Evolutionary conservation across 53 echinoderm and acorn worm genomes (phyloP).

Genomic region (Arbacia lixula): DNA sequence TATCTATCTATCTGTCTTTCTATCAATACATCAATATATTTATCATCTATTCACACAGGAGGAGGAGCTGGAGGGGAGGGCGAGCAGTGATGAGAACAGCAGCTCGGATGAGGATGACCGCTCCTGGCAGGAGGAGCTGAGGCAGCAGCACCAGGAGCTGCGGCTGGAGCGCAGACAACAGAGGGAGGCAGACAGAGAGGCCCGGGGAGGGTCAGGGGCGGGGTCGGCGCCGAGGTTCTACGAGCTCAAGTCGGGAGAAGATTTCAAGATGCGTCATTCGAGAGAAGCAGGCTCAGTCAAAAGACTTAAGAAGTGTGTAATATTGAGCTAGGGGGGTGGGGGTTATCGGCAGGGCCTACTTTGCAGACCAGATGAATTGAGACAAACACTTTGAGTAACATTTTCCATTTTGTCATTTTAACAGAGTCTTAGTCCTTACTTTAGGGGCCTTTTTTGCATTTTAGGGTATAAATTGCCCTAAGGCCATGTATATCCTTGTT

Average conservation of each 20-base stretch:
- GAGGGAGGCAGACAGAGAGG: constrained; percentile 30
- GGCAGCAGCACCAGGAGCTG: constrained; percentile 63
- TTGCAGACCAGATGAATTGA: too few species aligned
- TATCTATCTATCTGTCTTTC: too few species aligned
- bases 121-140: constrained; percentile 82
- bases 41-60: constrained; percentile 3
- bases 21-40: too few species aligned
- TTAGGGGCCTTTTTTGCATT: too few species aligned
- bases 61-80: constrained; percentile 81
- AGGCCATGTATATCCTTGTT: too few species aligned
- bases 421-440: too few species aligned
- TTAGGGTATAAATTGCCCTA: too few species aligned
- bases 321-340: not conserved
- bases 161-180: constrained; percentile 66
- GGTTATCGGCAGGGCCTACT: not conserved
- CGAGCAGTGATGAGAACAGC: constrained; percentile 83
- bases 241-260: constrained; percentile 86
- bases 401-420: too few species aligned
- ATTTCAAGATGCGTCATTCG: constrained; percentile 41
- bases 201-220: not conserved
- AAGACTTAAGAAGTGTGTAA: constrained; percentile 55
- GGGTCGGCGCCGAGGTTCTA: constrained; percentile 76
- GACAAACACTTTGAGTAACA: too few species aligned
- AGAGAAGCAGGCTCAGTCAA: constrained; percentile 23
- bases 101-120: constrained; percentile 84